phyloP scores from a whole-genome alignment of 2,113 vertebrate species.

The Sceloporus undulatus region DNA sequence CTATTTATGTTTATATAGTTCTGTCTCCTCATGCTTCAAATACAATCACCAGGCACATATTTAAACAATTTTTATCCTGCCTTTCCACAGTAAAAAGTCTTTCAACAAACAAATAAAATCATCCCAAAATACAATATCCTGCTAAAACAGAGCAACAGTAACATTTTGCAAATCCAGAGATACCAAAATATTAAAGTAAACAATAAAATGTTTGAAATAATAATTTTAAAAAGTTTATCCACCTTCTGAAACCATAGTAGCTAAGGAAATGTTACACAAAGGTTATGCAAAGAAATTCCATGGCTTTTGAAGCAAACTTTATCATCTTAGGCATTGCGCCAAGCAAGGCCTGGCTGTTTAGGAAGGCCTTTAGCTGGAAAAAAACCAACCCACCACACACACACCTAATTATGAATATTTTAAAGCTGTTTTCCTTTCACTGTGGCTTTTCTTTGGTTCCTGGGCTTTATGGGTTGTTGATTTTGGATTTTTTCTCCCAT shows the following conservation, averaged over 20 bases:
- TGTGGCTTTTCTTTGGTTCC: background rate
- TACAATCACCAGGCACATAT: background rate
- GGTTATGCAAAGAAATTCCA: background rate
- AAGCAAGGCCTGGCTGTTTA: background rate
- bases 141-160: background rate
- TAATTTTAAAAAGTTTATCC: background rate
- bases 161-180: background rate
- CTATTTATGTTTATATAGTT: background rate
- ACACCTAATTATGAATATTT: background rate
- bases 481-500: background rate
- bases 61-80: background rate
- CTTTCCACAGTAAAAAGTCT: background rate
- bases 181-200: background rate
- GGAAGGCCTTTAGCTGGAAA: background rate
- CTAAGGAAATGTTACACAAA: background rate
- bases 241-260: background rate
- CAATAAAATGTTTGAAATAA: constrained; percentile 3
- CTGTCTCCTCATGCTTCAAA: background rate
- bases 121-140: background rate
- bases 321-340: background rate
- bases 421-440: background rate
- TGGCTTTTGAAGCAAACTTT: background rate
- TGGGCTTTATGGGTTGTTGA: background rate
- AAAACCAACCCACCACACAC: background rate
- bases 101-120: background rate